Evolutionary conservation across 2,113 vertebrate genomes (phyloP).

Genomic region (Ornithorhynchus anatinus): DNA sequence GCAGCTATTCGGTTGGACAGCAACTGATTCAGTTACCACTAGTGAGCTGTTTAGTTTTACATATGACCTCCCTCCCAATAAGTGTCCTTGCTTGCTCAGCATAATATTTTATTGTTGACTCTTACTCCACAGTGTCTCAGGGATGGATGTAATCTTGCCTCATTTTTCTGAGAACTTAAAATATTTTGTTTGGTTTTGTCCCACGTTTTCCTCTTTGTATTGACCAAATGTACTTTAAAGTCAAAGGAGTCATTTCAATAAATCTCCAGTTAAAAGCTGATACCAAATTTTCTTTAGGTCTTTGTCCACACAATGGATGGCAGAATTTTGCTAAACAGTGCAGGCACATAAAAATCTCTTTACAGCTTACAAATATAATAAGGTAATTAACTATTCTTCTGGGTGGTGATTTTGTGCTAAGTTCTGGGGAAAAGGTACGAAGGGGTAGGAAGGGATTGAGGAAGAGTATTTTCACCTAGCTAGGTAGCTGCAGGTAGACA

Average conservation of each 20-base stretch:
- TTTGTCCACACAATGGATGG: too few relatives aligned
- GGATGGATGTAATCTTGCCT: neutral
- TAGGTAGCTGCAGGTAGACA: too few relatives aligned
- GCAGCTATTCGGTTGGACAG: neutral
- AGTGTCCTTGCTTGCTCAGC: neutral
- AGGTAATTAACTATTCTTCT: too few relatives aligned
- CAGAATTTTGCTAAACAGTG: too few relatives aligned
- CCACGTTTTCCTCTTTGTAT: neutral
- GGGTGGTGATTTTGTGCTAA: too few relatives aligned
- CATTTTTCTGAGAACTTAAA: neutral
- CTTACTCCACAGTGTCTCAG: neutral
- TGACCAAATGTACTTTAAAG: slow-evolving; percentile 14
- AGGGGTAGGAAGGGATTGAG: too few relatives aligned
- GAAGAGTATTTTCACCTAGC: too few relatives aligned
- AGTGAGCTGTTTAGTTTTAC: neutral
- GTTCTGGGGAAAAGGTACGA: too few relatives aligned
- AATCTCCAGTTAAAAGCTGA: neutral
- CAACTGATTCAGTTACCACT: neutral
- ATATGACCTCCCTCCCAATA: neutral
- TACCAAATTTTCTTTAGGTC: too few relatives aligned
- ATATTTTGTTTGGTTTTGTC: neutral
- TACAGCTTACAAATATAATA: too few relatives aligned
- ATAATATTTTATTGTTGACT: neutral
- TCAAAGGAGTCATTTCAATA: neutral
- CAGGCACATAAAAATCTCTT: too few relatives aligned